Percentiles rank a stretch among this genome's conserved stretches.
Evolutionary conservation across 2,797 vertebrate genomes (phyloP).

Genomic region (Denticeps clupeoides): DNA sequence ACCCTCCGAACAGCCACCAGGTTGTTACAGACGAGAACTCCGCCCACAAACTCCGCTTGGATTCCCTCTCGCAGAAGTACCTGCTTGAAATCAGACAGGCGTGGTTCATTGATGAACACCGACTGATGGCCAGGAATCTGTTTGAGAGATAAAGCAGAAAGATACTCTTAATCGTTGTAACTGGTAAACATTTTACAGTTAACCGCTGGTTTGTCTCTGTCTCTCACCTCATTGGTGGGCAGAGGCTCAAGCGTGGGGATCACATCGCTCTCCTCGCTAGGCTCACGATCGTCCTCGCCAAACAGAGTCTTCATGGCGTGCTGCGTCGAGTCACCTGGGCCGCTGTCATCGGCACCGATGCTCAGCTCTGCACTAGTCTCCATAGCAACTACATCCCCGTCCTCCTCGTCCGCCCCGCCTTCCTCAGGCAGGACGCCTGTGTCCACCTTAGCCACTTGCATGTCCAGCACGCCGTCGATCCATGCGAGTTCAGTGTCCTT

Average conservation of each 20-base stretch:
- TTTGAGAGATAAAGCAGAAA: too few relatives aligned
- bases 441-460: slow-evolving; percentile 94
- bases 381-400: slow-evolving; percentile 71
- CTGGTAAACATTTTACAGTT: too few relatives aligned
- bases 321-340: slow-evolving; percentile 38
- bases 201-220: background rate
- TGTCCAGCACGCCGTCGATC: slow-evolving; percentile 95
- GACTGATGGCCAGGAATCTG: slow-evolving; percentile 93
- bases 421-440: slow-evolving; percentile 90
- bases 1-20: slow-evolving; percentile 95
- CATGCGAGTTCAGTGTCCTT: slow-evolving; percentile 93
- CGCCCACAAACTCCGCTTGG: slow-evolving; percentile 96
- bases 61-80: slow-evolving; percentile 91
- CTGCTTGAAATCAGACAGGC: slow-evolving; percentile 97
- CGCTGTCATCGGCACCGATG: background rate
- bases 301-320: slow-evolving; percentile 91
- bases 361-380: slow-evolving; percentile 36
- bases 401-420: slow-evolving; percentile 62
- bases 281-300: slow-evolving; percentile 84
- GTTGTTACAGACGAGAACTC: slow-evolving; percentile 96
- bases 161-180: background rate
- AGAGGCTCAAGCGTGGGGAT: slow-evolving; percentile 93
- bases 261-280: slow-evolving; percentile 85
- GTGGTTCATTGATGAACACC: slow-evolving; percentile 97
- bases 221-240: slow-evolving; percentile 72